These are phyloP conservation scores for Sternotherus odoratus DNA, from an alignment of 2,797 vertebrate species.

Conservation along the genomic window DNA sequence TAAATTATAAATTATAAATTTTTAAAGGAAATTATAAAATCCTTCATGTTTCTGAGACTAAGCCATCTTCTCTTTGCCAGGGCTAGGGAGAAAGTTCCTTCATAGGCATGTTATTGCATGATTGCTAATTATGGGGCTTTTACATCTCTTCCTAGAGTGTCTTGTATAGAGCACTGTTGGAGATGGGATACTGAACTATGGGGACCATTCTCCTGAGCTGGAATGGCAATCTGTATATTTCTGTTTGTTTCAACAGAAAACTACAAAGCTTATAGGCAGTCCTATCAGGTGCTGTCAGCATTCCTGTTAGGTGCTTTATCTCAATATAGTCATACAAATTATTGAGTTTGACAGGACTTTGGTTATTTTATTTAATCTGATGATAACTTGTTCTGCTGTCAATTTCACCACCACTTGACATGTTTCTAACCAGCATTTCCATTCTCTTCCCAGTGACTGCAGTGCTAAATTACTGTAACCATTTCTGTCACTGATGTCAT, in stretches of 20 bases:
- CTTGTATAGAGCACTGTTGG: neutral
- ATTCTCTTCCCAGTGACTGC: neutral
- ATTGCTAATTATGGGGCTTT: neutral
- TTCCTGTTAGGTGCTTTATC: neutral
- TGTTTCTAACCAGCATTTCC: neutral
- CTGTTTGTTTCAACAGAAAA: neutral
- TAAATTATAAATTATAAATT: neutral
- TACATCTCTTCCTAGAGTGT: neutral
- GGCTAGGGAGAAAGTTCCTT: neutral
- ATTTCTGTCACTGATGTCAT: neutral
- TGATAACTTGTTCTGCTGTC: neutral
- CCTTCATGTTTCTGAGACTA: neutral
- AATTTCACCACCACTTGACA: neutral
- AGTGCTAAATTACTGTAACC: neutral
- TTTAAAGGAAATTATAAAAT: neutral
- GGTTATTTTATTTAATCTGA: conserved; percentile 1
- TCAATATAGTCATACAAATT: neutral
- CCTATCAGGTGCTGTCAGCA: neutral
- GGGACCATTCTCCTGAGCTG: neutral
- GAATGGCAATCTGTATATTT: neutral
- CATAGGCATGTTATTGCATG: neutral
- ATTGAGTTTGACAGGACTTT: neutral
- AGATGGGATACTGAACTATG: neutral
- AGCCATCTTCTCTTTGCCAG: neutral
- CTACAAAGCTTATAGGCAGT: neutral